phyloP scores from a whole-genome alignment of 1,140 invertebrate genomes.

The Pygmarrhopalites habei region DNA sequence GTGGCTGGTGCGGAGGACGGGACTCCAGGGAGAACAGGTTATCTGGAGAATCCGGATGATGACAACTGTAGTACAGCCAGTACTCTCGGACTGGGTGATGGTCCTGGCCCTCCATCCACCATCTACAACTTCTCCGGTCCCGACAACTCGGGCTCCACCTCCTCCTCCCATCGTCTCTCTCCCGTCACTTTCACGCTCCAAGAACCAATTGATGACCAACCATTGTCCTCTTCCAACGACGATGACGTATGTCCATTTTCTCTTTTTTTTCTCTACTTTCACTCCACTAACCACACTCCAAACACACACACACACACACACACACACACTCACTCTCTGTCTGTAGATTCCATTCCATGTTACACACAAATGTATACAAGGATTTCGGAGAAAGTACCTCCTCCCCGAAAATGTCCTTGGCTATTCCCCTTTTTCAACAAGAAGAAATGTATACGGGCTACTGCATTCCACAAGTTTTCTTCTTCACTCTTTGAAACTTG shows the following conservation, averaged over 20 bases:
- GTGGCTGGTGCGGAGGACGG: constrained; percentile 5
- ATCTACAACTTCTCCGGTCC: background rate
- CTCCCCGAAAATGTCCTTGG: too few species aligned
- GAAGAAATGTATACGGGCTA: too few species aligned
- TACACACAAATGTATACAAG: too few species aligned
- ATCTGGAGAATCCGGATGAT: constrained; percentile 23
- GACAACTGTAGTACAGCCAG: constrained; percentile 35
- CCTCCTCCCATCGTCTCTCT: constrained; percentile 25
- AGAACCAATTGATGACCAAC: constrained; percentile 29
- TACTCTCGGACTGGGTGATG: constrained; percentile 34
- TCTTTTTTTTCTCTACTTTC: background rate
- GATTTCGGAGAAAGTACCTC: too few species aligned
- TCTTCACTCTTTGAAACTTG: too few species aligned
- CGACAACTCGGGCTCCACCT: constrained; percentile 13
- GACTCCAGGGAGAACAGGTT: background rate
- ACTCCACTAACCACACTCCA: background rate
- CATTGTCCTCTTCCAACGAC: constrained; percentile 17
- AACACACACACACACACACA: too few species aligned
- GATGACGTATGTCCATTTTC: constrained; percentile 24
- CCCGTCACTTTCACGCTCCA: constrained; percentile 38
- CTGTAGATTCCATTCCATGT: too few species aligned
- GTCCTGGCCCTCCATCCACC: constrained; percentile 25
- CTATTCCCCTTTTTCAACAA: too few species aligned
- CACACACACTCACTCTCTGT: background rate
- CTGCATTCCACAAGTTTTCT: too few species aligned